Evolutionary conservation across 2,797 vertebrate species (phyloP).

Genomic region (Macrochelys suwanniensis): DNA sequence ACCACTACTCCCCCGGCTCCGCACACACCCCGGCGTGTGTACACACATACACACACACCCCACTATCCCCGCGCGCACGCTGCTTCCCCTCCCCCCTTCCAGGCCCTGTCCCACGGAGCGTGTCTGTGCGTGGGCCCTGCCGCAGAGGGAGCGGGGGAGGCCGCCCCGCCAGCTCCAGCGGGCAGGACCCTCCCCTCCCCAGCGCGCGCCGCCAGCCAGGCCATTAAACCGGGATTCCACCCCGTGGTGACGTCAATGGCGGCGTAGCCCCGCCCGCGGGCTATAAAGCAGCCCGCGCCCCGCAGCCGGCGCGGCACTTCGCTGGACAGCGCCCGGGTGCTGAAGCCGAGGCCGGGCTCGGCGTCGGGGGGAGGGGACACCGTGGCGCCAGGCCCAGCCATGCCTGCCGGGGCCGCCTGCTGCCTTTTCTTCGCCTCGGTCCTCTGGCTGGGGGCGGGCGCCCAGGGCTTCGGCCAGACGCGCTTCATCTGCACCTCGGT

Average conservation of each 20-base stretch:
- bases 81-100: neutral
- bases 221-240: slow-evolving; percentile 83
- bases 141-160: neutral
- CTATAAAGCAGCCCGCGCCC: slow-evolving; percentile 84
- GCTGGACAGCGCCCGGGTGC: slow-evolving; percentile 85
- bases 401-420: slow-evolving; percentile 46
- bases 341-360: slow-evolving; percentile 59
- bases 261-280: slow-evolving; percentile 81
- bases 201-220: slow-evolving; percentile 59
- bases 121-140: neutral
- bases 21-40: neutral
- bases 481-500: slow-evolving; percentile 98
- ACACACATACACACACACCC: no score
- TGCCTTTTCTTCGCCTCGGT: slow-evolving; percentile 83
- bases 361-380: neutral
- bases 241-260: slow-evolving; percentile 83
- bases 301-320: slow-evolving; percentile 80
- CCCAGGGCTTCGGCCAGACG: slow-evolving; percentile 92
- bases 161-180: no score
- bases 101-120: neutral
- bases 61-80: no score
- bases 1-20: neutral
- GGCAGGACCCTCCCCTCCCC: neutral
- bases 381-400: slow-evolving; percentile 17
- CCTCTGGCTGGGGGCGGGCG: slow-evolving; percentile 78